Evolutionary conservation across 2,888 invertebrate genomes (phyloP).

Genomic region (Apodemia hepburni): DNA sequence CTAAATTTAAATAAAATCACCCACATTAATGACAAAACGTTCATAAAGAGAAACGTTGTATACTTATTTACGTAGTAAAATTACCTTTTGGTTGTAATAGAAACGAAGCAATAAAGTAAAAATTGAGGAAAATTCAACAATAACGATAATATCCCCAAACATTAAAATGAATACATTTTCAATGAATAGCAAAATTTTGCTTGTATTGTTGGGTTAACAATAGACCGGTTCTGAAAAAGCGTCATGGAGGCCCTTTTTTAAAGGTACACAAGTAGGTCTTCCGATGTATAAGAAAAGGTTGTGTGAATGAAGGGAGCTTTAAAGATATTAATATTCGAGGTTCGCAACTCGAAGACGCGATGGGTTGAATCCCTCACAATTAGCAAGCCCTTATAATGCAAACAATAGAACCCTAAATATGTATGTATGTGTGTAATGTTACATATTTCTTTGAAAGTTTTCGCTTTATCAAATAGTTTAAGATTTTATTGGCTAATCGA

Average conservation of each 20-base stretch:
- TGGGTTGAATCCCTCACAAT: constrained; percentile 2
- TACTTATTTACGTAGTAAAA: neutral
- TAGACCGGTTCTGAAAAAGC: constrained; percentile 40
- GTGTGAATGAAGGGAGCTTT: constrained; percentile 35
- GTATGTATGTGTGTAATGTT: neutral
- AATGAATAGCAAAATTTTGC: constrained; percentile 49
- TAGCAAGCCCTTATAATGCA: constrained; percentile 5
- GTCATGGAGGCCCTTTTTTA: constrained; percentile 39
- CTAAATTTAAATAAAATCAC: too few species aligned
- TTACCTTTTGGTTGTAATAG: constrained; percentile 20
- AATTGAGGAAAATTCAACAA: constrained; percentile 35
- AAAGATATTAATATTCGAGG: constrained; percentile 41
- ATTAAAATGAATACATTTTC: constrained; percentile 42
- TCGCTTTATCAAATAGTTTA: too few species aligned
- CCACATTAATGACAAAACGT: neutral
- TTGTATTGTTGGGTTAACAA: constrained; percentile 52
- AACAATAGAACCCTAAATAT: neutral
- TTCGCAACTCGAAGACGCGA: constrained; percentile 23
- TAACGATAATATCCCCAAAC: constrained; percentile 40
- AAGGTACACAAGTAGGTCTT: constrained; percentile 25
- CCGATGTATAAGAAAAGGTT: constrained; percentile 3
- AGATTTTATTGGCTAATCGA: too few species aligned
- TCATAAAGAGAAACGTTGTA: neutral
- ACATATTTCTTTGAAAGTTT: too few species aligned
- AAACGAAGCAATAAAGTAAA: constrained; percentile 35